Base-by-base conservation (phyloP, 2,113 vertebrate species). In the Monopterus albus region DNA sequence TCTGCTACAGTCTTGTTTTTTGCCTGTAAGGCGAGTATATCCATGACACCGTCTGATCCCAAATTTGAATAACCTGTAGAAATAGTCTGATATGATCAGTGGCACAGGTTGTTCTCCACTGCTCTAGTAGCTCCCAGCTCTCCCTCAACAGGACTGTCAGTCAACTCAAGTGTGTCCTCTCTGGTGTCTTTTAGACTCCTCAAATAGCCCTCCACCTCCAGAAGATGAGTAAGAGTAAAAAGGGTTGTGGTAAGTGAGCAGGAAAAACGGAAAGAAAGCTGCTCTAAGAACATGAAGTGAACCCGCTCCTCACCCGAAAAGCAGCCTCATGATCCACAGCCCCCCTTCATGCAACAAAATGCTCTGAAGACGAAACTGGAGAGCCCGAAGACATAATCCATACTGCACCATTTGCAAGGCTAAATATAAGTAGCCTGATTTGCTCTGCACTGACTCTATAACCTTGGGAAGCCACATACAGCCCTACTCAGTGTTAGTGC, bases 371-470 rank as follows among this genome's bases (percentile, higher is more conserved):
- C 83, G 93, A 93, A 93, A 94, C 86, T 63, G 57, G 92, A 94
- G 91, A 92, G 74, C 70, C 68, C 75, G 55, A 87, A 91, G 91
- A 91, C 81, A 91, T 92, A 93, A 92, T 93, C 91, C 90, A 89
- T 72, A 86, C 83, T 28, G 53, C 81, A 66, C 88, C 88, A 89
- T 89, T 87, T 88, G 86, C 86, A 81, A 81, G 78, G 91, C 93
- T 94, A 94, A 91, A 93, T 94, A 92, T 94, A 93, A 90, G 84
- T 82, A n/a, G 58, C 86, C 85, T 84, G 88, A 81, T 91, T 89
- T 87, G 88, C 85, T 87, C 76, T 83, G 88, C 79, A 67, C 47
- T 28, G 58, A 83, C 84, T 82, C 56, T 61, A 79, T 91, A 91
- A 92, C 91, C 87, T 90, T 92, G 88, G 74, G 76, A 61, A 78